Base-by-base conservation (phyloP, 2,888 invertebrate species). In the Cyclophora albipunctata region DNA sequence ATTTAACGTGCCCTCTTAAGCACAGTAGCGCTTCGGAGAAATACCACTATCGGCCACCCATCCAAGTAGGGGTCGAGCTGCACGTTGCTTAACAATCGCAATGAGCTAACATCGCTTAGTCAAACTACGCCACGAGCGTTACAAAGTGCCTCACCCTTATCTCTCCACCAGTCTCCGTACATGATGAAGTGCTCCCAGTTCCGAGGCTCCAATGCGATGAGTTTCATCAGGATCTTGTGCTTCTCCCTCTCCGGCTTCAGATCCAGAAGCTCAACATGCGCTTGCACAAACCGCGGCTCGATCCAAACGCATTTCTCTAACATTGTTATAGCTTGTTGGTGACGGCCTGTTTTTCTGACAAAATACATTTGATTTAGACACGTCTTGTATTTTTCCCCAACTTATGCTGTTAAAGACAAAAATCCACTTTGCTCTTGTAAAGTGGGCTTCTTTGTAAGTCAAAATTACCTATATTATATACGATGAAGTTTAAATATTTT, bases 121-220 rank as follows among this genome's bases (percentile, higher is more conserved):
- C 20, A 20, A 20, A 20, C 20, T 20, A 20, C 20, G 20, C 20
- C 20, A 20, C 20, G 20, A 20, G 20, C 20, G 20, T 20, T 20
- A 20, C 20, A 20, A 20, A 20, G 20, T 20, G 20, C 57, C 68
- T 77, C 70, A 93, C 93, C 92, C 82, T 91, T 92, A 64, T 90
- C 90, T 55, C 90, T 88, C 42, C 93, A 86, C 92, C 94, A 95
- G 59, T 92, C 90, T 34, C 93, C 94, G 66, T 93, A 94, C 57
- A 93, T 88, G n/a, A 93, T 90, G 45, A 91, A 90, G 71, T 93
- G 92, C 69, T 94, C 92, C 66, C 94, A 92, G 67, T 93, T 93
- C 50, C 81, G 81, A 0, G 93, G 92, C 62, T 94, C 93, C 47
- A 94, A 72, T n/a, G 89, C 81, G 7, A 92, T 87, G 34, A 93